Evolutionary conservation across 2,113 vertebrate species (phyloP).

Genomic region (Callorhinus ursinus): DNA sequence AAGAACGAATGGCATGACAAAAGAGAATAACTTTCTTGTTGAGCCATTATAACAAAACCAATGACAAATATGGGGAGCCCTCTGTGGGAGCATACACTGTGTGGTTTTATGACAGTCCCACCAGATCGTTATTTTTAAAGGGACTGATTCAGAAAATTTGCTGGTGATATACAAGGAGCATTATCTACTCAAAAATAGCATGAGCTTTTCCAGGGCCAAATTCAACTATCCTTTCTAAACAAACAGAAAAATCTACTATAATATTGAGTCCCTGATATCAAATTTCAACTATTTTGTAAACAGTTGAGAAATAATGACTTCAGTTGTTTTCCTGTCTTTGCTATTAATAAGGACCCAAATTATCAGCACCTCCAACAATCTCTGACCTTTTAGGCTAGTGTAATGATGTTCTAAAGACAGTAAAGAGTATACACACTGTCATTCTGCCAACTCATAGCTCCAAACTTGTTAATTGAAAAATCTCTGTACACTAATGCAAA

Average conservation of each 20-base stretch:
- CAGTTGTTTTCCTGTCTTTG: slow-evolving; percentile 7
- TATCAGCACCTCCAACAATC: not conserved
- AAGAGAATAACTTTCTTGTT: not conserved
- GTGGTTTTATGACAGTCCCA: not conserved
- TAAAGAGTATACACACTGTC: not conserved
- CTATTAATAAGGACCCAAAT: not conserved
- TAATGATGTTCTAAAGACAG: not conserved
- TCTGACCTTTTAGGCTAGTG: not conserved
- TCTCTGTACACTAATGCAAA: not conserved
- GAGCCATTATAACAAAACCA: not conserved
- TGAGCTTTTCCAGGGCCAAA: not conserved
- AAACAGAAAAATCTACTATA: slow-evolving; percentile 15
- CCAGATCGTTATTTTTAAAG: slow-evolving; percentile 34
- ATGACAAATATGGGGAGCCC: not conserved
- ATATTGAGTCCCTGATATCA: not conserved
- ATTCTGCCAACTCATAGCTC: not conserved
- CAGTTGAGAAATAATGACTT: not conserved
- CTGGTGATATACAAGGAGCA: not conserved
- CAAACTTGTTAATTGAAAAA: slow-evolving; percentile 10
- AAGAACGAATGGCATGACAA: not conserved
- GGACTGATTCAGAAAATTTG: not conserved
- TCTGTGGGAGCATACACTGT: not conserved
- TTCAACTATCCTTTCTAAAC: not conserved
- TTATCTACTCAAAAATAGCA: slow-evolving; percentile 22
- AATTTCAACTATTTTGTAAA: slow-evolving; percentile 42